phyloP scores from a whole-genome alignment of 2,888 invertebrate genomes.

The Andrena chrysosceles region DNA sequence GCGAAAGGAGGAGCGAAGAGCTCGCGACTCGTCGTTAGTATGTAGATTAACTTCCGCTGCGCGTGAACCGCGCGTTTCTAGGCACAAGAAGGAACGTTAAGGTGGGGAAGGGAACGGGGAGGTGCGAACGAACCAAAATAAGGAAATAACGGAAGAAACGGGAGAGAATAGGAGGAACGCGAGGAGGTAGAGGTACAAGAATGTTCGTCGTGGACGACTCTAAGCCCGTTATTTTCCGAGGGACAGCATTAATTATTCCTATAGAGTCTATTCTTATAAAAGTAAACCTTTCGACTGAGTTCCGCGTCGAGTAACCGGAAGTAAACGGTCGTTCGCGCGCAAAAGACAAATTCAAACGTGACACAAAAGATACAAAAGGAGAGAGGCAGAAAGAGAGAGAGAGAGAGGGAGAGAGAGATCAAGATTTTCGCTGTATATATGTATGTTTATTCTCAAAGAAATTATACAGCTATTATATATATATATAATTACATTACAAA shows the following conservation, averaged over 20 bases:
- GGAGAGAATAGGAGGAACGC: not conserved
- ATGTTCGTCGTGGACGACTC: constrained; percentile 55
- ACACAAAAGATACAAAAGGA: not conserved
- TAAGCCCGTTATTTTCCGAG: constrained; percentile 56
- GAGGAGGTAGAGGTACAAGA: constrained; percentile 18
- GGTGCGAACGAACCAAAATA: not conserved
- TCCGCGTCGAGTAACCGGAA: constrained; percentile 45
- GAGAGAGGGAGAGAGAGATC: not conserved
- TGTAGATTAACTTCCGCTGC: not conserved
- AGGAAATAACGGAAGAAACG: not conserved
- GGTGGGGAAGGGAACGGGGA: too few species aligned
- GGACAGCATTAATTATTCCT: constrained; percentile 59
- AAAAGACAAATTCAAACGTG: constrained; percentile 13
- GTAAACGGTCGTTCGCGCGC: constrained; percentile 21
- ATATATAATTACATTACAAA: constrained; percentile 35
- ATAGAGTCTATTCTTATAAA: constrained; percentile 68
- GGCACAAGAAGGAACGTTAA: not conserved
- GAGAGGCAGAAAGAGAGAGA: not conserved
- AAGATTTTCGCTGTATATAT: constrained; percentile 57
- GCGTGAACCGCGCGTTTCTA: not conserved
- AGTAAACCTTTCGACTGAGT: constrained; percentile 53
- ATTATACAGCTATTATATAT: constrained; percentile 54
- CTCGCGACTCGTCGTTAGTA: not conserved
- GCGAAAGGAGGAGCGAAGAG: not conserved
- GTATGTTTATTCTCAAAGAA: constrained; percentile 61